Conservation (phyloP, 2,113 vertebrate species). For the Rhinopomastus cyanomelas region DNA sequence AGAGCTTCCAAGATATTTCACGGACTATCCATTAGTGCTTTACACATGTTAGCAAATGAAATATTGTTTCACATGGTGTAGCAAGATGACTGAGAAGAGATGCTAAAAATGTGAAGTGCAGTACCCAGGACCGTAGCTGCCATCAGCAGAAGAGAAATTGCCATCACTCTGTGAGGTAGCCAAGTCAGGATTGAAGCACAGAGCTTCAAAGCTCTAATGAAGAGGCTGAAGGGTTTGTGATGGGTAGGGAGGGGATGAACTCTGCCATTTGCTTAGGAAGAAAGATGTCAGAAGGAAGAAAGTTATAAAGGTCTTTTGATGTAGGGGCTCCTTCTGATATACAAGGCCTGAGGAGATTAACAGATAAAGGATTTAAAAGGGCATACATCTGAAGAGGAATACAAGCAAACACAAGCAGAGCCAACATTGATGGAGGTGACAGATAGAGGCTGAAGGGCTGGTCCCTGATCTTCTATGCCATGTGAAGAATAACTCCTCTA, state of each 20-base stretch:
- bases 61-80: neutral
- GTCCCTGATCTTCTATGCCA: rapidly evolving
- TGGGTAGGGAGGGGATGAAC: neutral
- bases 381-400: neutral
- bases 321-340: neutral
- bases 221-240: neutral
- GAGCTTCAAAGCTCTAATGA: neutral
- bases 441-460: neutral
- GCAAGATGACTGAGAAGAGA: neutral
- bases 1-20: neutral
- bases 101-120: neutral
- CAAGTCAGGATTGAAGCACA: neutral
- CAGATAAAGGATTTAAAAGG: neutral
- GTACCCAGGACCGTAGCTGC: neutral
- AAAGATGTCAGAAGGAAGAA: neutral
- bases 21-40: neutral
- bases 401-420: neutral
- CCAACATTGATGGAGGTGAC: neutral
- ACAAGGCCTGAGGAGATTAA: neutral
- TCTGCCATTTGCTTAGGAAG: neutral
- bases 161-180: too few relatives aligned
- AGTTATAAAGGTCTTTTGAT: neutral
- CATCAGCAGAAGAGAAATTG: neutral
- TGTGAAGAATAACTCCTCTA: neutral
- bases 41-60: neutral